Percentiles rank a stretch among this genome's conserved stretches.
phyloP scores from a whole-genome alignment of 2,797 vertebrate species.

The Hyperoplus immaculatus region DNA sequence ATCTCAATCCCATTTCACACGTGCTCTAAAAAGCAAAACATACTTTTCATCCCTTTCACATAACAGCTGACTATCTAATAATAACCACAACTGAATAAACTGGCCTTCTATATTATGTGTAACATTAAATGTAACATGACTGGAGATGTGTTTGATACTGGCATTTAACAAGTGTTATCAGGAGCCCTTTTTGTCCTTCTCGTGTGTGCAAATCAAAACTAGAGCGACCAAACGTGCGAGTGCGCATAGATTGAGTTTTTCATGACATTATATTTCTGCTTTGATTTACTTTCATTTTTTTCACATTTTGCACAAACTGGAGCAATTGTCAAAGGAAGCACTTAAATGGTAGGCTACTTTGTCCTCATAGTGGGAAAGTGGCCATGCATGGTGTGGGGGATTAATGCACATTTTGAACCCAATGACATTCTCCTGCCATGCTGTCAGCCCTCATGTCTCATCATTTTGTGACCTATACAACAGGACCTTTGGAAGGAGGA shows the following conservation, averaged over 20 bases:
- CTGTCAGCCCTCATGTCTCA: not conserved
- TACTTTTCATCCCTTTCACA: constrained; percentile 49
- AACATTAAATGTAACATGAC: constrained; percentile 17
- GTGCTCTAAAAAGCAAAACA: constrained; percentile 30
- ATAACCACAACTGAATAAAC: constrained; percentile 25
- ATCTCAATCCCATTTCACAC: constrained; percentile 11
- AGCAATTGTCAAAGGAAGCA: not conserved
- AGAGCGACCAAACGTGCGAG: not conserved
- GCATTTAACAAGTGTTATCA: not conserved
- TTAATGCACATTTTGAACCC: not conserved
- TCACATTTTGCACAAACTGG: not conserved
- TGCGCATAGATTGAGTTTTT: not conserved
- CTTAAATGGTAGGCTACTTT: not conserved
- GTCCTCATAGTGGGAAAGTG: not conserved
- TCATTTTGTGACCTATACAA: not conserved
- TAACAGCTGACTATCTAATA: not conserved
- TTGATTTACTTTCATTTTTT: not conserved
- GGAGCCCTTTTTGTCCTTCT: not conserved
- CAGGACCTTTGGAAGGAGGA: not conserved
- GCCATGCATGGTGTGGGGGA: not conserved
- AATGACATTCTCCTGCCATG: not conserved
- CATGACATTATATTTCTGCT: not conserved
- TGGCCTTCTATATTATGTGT: constrained; percentile 17
- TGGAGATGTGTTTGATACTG: constrained; percentile 55
- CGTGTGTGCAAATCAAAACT: not conserved